A percentile compares a stretch with the other conserved stretches of the same genome.
These are phyloP conservation scores for Euplexia lucipara DNA, from an alignment of 2,888 invertebrate species.

Conservation along the genomic window DNA sequence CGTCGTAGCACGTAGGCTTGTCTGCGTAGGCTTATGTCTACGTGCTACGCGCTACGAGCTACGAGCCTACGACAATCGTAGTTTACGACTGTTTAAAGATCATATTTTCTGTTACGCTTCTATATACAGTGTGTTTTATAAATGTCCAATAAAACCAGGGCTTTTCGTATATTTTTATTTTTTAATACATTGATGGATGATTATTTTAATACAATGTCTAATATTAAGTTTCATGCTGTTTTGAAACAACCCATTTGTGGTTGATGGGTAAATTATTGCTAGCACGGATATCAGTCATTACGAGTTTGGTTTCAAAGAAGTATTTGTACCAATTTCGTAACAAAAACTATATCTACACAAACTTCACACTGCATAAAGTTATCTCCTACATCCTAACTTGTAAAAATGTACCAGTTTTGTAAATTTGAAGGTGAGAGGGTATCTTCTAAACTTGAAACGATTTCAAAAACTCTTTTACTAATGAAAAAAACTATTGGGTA, in stretches of 20 bases:
- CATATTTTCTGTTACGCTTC: slow-evolving; percentile 1
- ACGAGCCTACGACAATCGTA: slow-evolving; percentile 18
- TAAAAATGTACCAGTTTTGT: too few species aligned
- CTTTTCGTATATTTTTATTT: background rate
- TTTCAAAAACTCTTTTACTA: too few species aligned
- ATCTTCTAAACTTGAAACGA: too few species aligned
- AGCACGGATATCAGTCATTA: slow-evolving; percentile 8
- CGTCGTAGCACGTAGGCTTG: slow-evolving; percentile 47
- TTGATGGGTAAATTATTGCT: slow-evolving; percentile 2
- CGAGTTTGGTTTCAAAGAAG: background rate
- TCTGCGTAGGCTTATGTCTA: slow-evolving; percentile 43
- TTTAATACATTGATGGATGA: too few species aligned
- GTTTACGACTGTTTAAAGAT: slow-evolving; percentile 12
- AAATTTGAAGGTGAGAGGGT: too few species aligned
- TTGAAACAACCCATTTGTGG: slow-evolving; percentile 6
- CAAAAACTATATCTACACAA: too few species aligned
- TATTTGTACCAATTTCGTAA: background rate
- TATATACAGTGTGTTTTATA: background rate
- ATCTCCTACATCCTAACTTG: too few species aligned
- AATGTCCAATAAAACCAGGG: background rate
- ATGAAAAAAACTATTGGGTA: too few species aligned
- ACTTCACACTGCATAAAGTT: too few species aligned
- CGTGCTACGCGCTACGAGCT: slow-evolving; percentile 39
- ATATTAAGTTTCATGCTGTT: background rate
- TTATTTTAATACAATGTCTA: too few species aligned